Base-by-base conservation (phyloP, 2,888 invertebrate genomes). In the Aporophyla lueneburgensis region DNA sequence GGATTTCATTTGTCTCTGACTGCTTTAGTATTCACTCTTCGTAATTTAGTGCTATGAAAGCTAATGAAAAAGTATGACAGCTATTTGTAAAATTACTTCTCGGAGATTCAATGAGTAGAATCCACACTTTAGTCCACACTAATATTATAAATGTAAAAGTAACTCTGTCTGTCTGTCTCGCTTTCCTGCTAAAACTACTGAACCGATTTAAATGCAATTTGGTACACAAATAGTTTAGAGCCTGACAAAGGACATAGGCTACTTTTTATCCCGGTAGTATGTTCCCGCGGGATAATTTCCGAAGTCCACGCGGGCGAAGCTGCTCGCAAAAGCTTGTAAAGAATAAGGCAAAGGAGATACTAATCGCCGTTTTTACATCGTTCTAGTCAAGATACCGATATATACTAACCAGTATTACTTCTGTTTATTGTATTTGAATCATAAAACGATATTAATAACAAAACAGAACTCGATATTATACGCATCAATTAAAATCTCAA, bases 1-100 rank as follows among this genome's bases (percentile, higher is more conserved):
- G 68, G 75, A 80, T 81, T 74, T 77, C 72, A 24, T 73, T 65
- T 74, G 24, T 70, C 21, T 63, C n/a, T 40, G 69, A 56, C 70
- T 76, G 24, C 24, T 46, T 67, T 27, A 49, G 68, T 54, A 62
- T 72, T 65, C 62, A 69, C 59, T 68, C n/a, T 61, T 56, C 33
- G 1, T 78, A 68, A 74, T 81, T 78, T 27, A 69, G 9, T 61
- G 58, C 24, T 9, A 54, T 46, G 12, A 27, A 40, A 53, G 40
- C 16, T 51, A 67, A 63, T 69, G 56, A 62, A 33, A 59, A 79
- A 46, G n/a, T 51, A 63, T 74, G 49, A 63, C 12, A 59, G 74
- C 43, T 51, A 63, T 84, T 81, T 71, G 54, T 71, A 62, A 74
- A 59, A 71, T 62, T n/a, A 49, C 5, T 40, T 69, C 5, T 61